Base-by-base conservation (phyloP, 2,113 vertebrate species). In the Centrocercus urophasianus region DNA sequence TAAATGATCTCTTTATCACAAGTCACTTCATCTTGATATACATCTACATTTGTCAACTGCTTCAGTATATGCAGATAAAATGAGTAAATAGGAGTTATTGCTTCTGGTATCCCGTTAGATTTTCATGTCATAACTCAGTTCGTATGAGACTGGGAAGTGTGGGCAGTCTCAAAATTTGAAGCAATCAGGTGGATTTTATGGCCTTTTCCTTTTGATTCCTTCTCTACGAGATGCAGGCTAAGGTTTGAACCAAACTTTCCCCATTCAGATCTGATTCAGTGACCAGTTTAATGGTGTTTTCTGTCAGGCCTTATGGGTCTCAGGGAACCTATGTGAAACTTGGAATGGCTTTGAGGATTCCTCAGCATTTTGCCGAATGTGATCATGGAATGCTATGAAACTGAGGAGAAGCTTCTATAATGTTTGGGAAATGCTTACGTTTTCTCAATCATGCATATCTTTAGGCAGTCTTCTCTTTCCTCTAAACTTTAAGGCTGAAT, bases 1-100 rank as follows among this genome's bases (percentile, higher is more conserved):
- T 47, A 25, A 86, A 47, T 81, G 69, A 64, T 19, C 13, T 47
- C 52, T 91, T 86, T 40, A 20, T 69, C 2, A 0, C 52, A 61
- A 72, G 15, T 12, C 0, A 0, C 22, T 75, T 67, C 3, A 1
- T 66, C 59, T 60, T 70, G n/a, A 24, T 4, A 0, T 20, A 42
- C 38, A 15, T 52, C 32, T 19, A 48, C 47, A 78, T 25, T 17
- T 67, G 34, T 43, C 21, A 83, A 5, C 30, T 74, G 34, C 65
- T 94, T 81, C 76, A 42, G 18, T 60, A 70, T 25, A 56, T 84
- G 38, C 34, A 60, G 52, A 14, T 2, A 47, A 77, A 86, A 74
- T 5, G 3, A 77, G 25, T 43, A 86, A 73, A 83, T 80, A 70
- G 66, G 0, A 63, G 45, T 36, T 43, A 43, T 8, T 47, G 34